Evolutionary conservation across 2,113 vertebrate species (phyloP).

Genomic region (Amphiprion ocellaris): DNA sequence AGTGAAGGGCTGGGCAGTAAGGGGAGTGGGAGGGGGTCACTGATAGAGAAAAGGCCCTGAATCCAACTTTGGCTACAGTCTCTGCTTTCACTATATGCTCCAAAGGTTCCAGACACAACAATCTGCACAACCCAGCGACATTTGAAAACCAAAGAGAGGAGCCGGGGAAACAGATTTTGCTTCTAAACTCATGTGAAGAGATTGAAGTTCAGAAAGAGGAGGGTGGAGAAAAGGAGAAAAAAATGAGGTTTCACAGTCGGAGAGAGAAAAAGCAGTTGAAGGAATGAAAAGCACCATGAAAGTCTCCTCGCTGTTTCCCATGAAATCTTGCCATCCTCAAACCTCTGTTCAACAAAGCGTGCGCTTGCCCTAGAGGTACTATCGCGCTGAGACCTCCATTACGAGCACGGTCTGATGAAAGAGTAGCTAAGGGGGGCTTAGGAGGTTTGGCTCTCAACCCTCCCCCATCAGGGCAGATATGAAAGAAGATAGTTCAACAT

Average conservation of each 20-base stretch:
- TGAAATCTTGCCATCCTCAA: conserved; percentile 67
- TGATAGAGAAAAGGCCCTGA: conserved; percentile 45
- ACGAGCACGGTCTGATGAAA: conserved; percentile 77
- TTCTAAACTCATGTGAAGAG: conserved; percentile 10
- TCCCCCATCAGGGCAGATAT: conserved; percentile 55
- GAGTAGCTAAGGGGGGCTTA: conserved; percentile 67
- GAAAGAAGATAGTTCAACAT: conserved; percentile 62
- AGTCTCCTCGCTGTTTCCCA: conserved; percentile 71
- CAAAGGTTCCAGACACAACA: conserved; percentile 74
- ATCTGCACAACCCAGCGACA: conserved; percentile 39
- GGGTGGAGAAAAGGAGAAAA: not conserved
- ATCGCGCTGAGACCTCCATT: conserved; percentile 65
- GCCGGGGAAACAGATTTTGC: not conserved
- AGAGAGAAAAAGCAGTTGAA: conserved; percentile 6
- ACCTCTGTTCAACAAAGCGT: conserved; percentile 44
- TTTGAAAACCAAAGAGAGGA: conserved; percentile 15
- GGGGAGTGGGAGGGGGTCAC: not conserved
- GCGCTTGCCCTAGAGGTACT: conserved; percentile 49
- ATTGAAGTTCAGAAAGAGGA: conserved; percentile 6
- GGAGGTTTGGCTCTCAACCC: conserved; percentile 47
- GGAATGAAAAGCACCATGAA: conserved; percentile 58
- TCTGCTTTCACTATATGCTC: conserved; percentile 62
- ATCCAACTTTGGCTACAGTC: conserved; percentile 45
- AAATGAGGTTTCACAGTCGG: not conserved
- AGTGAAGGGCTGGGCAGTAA: conserved; percentile 12